Evolutionary conservation across 2,888 invertebrate species (phyloP).

Genomic region (Oscheius sp.): DNA sequence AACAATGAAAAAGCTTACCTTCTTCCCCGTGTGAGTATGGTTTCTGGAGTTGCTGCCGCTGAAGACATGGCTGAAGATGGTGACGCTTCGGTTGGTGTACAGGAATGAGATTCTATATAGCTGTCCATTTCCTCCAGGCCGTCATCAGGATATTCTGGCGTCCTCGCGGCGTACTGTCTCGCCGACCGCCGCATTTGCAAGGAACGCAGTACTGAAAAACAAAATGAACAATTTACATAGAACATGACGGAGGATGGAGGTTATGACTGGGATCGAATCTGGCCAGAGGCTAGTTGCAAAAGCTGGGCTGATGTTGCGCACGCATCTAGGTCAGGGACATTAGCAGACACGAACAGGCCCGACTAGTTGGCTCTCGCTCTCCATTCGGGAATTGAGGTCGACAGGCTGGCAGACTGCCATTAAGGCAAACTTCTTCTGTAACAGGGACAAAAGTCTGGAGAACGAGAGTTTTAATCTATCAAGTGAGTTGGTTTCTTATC

Average conservation of each 20-base stretch:
- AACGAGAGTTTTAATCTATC: conserved; percentile 2
- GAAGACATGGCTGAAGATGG: conserved; percentile 22
- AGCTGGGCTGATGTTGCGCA: conserved; percentile 34
- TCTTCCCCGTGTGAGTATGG: neutral
- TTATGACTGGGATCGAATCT: neutral
- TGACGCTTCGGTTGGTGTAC: conserved; percentile 19
- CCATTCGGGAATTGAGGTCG: conserved; percentile 32
- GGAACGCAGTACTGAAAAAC: conserved; percentile 31
- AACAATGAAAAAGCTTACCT: conserved; percentile 6
- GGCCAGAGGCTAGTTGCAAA: conserved; percentile 32
- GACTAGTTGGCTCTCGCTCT: conserved; percentile 25
- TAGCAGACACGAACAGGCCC: conserved; percentile 37
- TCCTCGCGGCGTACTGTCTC: neutral
- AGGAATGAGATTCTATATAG: conserved; percentile 3
- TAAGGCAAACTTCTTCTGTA: conserved; percentile 11
- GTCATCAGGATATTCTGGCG: conserved; percentile 13
- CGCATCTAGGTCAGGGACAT: conserved; percentile 36
- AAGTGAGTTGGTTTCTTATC: conserved; percentile 18
- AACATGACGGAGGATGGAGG: neutral
- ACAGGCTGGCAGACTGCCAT: conserved; percentile 33
- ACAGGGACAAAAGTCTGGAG: conserved; percentile 2
- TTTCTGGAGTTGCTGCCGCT: conserved; percentile 21
- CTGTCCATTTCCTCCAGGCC: conserved; percentile 3
- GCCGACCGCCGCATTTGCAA: conserved; percentile 30
- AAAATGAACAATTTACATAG: neutral